phyloP scores from a whole-genome alignment of 2,113 vertebrate genomes.

The Protobothrops mucrosquamatus region DNA sequence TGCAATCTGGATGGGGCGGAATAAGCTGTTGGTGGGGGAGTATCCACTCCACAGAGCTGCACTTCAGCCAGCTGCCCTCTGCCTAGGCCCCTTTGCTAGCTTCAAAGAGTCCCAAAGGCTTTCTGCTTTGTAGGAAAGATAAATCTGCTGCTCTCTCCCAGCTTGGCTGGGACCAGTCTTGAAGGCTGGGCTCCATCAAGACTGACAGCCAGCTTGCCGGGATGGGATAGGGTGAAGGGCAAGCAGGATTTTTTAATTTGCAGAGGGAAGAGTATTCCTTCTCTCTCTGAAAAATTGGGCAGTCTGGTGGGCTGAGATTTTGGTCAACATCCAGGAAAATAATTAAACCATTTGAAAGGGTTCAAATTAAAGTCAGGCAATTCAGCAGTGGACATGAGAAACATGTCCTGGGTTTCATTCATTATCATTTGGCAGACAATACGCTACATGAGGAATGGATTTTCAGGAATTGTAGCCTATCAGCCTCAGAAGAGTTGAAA shows the following conservation, averaged over 20 bases:
- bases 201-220: not conserved
- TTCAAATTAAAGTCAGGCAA: not conserved
- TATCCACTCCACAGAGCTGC: not conserved
- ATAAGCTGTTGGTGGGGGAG: not conserved
- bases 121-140: slow-evolving; percentile 24
- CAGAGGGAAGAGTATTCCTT: not conserved
- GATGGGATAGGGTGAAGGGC: not conserved
- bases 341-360: not conserved
- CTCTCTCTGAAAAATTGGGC: not conserved
- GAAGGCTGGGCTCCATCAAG: slow-evolving; percentile 36
- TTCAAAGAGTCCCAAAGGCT: slow-evolving; percentile 32
- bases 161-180: not conserved
- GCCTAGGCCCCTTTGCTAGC: slow-evolving; percentile 11
- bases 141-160: slow-evolving; percentile 25
- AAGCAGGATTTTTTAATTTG: not conserved
- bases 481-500: not conserved
- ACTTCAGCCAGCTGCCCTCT: slow-evolving; percentile 21
- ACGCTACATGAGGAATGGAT: not conserved
- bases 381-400: not conserved
- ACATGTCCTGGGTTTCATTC: not conserved
- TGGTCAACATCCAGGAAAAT: not conserved
- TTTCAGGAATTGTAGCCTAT: not conserved
- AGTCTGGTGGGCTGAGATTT: not conserved
- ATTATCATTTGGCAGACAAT: not conserved
- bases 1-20: not conserved